Conservation (phyloP, 2,113 vertebrate genomes). For the Dromas ardeola region DNA sequence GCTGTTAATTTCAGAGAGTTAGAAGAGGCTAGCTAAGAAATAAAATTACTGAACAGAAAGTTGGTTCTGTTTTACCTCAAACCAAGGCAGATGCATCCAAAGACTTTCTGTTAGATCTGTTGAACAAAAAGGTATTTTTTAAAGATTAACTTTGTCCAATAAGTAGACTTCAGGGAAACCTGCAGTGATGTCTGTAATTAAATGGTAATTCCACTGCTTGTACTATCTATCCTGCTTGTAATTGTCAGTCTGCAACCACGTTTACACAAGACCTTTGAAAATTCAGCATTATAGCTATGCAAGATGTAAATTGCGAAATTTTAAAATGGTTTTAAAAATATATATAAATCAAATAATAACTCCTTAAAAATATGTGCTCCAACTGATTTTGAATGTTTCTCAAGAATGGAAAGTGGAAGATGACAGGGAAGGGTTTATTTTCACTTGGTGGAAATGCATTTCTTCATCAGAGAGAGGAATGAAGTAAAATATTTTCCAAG, state of each 20-base stretch:
- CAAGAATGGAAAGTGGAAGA: not conserved
- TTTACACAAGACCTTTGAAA: not conserved
- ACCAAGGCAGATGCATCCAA: too few relatives aligned
- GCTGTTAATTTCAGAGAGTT: too few relatives aligned
- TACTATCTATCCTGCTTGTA: not conserved
- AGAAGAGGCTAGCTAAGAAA: too few relatives aligned
- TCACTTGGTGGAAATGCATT: not conserved
- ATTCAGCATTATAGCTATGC: not conserved
- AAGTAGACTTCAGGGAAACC: not conserved
- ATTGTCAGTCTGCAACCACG: not conserved
- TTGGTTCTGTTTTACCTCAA: too few relatives aligned
- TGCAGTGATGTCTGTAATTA: not conserved
- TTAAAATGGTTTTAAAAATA: not conserved
- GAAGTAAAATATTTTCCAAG: not conserved
- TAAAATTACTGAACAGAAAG: too few relatives aligned
- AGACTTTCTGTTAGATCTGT: not conserved
- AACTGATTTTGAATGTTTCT: not conserved
- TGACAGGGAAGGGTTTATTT: not conserved
- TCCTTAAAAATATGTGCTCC: not conserved
- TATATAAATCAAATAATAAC: not conserved
- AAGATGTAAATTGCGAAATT: not conserved
- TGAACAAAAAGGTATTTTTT: not conserved
- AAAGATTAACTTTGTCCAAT: not conserved
- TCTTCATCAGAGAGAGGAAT: not conserved
- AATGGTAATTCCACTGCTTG: not conserved